Evolutionary conservation across 2,888 invertebrate genomes (phyloP).

Genomic region (Cyclophora punctaria): DNA sequence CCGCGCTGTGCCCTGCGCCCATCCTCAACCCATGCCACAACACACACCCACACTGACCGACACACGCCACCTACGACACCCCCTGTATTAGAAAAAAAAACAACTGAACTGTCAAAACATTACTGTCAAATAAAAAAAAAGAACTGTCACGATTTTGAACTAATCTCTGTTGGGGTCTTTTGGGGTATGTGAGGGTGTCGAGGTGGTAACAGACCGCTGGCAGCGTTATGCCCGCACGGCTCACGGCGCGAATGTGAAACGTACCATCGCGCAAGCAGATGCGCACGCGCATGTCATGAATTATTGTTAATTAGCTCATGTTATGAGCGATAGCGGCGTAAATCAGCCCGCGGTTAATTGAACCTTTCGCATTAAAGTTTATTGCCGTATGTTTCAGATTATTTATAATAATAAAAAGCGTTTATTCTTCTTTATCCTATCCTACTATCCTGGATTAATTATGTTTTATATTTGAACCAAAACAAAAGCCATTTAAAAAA

Average conservation of each 20-base stretch:
- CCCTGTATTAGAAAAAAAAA: slow-evolving; percentile 21
- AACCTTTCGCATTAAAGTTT: background rate
- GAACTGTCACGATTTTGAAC: background rate
- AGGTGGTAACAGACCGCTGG: slow-evolving; percentile 32
- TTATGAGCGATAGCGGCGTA: slow-evolving; percentile 33
- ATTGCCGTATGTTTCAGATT: background rate
- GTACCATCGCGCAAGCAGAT: slow-evolving; percentile 61
- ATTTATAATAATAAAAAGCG: no score
- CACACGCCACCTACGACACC: slow-evolving; percentile 56
- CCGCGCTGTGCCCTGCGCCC: slow-evolving; percentile 72
- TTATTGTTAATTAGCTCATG: slow-evolving; percentile 51
- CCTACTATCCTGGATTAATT: no score
- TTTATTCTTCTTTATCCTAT: no score
- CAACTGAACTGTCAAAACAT: slow-evolving; percentile 4
- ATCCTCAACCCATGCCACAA: slow-evolving; percentile 66
- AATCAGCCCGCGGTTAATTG: background rate
- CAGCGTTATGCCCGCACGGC: slow-evolving; percentile 57
- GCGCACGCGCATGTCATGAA: slow-evolving; percentile 46
- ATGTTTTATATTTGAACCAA: no score
- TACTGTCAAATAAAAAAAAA: slow-evolving; percentile 1
- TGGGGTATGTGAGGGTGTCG: slow-evolving; percentile 36
- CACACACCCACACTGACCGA: slow-evolving; percentile 62
- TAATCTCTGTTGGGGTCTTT: background rate
- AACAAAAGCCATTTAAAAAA: background rate
- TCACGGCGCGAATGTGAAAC: slow-evolving; percentile 65